Percentiles rank a stretch among this genome's conserved stretches.
phyloP scores from a whole-genome alignment of 2,797 vertebrate genomes.

The Enteromius argenteus region DNA sequence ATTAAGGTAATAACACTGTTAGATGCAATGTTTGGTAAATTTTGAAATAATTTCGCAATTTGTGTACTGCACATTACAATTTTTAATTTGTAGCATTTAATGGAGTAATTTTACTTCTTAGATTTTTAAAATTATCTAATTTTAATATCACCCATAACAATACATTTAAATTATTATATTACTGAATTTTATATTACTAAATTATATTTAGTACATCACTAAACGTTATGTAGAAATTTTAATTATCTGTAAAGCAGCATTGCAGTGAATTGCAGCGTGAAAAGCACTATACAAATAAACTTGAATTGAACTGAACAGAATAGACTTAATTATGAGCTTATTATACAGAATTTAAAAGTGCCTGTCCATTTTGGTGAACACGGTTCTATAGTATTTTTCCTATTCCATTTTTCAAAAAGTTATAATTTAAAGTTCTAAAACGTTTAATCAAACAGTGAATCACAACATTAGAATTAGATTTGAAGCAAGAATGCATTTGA shows the following conservation, averaged over 20 bases:
- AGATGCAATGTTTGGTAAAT: background rate
- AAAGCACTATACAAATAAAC: no score
- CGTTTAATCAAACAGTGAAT: background rate
- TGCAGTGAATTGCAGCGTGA: no score
- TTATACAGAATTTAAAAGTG: background rate
- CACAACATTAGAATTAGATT: background rate
- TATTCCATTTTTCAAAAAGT: background rate
- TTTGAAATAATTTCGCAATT: background rate
- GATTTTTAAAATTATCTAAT: background rate
- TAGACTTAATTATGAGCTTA: background rate
- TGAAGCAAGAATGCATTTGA: background rate
- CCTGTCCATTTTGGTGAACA: background rate
- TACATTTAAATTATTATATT: background rate
- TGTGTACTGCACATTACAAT: background rate
- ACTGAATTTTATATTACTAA: no score
- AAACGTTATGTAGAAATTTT: no score
- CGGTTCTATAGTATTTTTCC: background rate
- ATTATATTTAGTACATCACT: no score
- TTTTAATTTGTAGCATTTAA: background rate
- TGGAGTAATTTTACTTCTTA: background rate
- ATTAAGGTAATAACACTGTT: background rate
- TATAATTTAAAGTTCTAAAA: background rate
- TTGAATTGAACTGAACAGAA: background rate
- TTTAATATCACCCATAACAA: background rate
- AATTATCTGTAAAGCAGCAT: no score